A percentile compares a stretch with the other conserved stretches of the same genome.
These are phyloP conservation scores for Orthonyx spaldingii DNA, from an alignment of 2,113 vertebrate genomes.

Conservation along the genomic window DNA sequence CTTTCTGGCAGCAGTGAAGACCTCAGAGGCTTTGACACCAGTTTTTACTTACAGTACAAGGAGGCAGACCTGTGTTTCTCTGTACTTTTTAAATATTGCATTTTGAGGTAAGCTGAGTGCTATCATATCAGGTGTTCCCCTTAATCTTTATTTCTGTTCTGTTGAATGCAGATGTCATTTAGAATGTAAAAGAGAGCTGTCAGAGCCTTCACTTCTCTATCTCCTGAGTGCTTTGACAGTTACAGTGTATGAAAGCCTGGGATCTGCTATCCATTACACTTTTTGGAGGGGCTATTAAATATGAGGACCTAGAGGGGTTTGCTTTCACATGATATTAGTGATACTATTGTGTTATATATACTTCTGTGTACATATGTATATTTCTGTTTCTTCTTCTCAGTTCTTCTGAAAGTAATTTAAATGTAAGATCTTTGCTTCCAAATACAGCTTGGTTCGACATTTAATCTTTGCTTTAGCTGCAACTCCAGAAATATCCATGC, in stretches of 20 bases:
- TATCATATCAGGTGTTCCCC: constrained; percentile 15
- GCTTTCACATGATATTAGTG: constrained; percentile 46
- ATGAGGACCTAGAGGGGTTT: constrained; percentile 31
- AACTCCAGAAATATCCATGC: not conserved
- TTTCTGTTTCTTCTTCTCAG: not conserved
- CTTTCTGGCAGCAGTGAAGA: not conserved
- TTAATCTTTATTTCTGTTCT: constrained; percentile 64
- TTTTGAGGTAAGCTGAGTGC: constrained; percentile 48
- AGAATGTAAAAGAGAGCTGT: constrained; percentile 28
- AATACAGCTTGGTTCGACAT: not conserved
- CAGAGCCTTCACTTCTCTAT: constrained; percentile 7
- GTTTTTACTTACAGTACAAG: constrained; percentile 42
- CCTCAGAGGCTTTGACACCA: constrained; percentile 15
- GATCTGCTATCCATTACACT: constrained; percentile 18
- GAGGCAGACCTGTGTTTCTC: constrained; percentile 34
- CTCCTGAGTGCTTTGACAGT: constrained; percentile 7
- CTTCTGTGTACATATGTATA: not conserved
- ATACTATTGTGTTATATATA: not conserved
- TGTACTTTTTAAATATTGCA: constrained; percentile 38
- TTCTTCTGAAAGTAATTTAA: not conserved
- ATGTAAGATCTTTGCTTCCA: not conserved
- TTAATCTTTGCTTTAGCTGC: not conserved
- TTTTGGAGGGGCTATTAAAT: constrained; percentile 12
- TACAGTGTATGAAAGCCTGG: not conserved
- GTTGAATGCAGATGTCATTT: constrained; percentile 56